Conservation (phyloP, 2,888 invertebrate species). For the Drosophila trichaetosa region DNA sequence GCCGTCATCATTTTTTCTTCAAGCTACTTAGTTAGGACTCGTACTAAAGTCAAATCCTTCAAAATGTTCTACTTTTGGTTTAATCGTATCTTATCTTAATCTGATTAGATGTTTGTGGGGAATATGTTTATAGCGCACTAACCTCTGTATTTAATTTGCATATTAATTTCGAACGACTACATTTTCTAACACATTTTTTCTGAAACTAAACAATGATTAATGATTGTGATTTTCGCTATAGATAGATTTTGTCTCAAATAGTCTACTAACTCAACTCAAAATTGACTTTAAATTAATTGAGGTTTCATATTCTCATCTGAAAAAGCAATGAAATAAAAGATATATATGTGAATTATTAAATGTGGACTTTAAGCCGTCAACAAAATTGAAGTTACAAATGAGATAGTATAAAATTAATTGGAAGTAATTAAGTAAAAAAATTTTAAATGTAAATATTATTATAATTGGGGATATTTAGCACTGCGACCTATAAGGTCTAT, state of each 20-base stretch:
- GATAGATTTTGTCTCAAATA: neutral
- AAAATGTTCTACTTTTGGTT: neutral
- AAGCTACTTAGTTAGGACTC: neutral
- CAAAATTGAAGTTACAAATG: neutral
- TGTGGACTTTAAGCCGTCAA: neutral
- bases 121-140: neutral
- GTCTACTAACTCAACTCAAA: neutral
- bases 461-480: too few species aligned
- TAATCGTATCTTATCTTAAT: neutral
- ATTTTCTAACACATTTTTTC: neutral
- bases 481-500: too few species aligned
- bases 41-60: neutral
- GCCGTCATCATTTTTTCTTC: neutral
- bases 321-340: neutral
- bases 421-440: too few species aligned
- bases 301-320: neutral
- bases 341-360: fast-evolving
- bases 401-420: too few species aligned
- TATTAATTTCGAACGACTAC: neutral
- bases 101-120: neutral
- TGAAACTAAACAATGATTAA: neutral
- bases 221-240: neutral
- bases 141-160: neutral
- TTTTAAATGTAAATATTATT: too few species aligned
- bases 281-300: neutral